These are phyloP conservation scores for Bilobella aurantiaca DNA, from an alignment of 1,140 invertebrate genomes.

Conservation along the genomic window DNA sequence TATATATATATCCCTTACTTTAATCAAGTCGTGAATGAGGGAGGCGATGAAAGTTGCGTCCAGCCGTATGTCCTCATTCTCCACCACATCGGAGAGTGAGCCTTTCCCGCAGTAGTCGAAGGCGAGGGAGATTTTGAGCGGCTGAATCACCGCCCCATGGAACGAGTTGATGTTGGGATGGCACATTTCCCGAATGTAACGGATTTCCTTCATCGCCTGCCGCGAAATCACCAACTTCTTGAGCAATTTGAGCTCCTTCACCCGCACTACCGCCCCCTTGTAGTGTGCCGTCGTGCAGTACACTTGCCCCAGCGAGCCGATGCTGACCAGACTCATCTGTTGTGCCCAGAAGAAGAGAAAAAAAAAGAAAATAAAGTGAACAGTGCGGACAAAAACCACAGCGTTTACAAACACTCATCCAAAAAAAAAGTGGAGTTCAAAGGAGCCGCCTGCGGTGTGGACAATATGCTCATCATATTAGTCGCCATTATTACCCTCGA, in stretches of 20 bases:
- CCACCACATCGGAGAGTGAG: constrained; percentile 90
- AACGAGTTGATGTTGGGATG: constrained; percentile 96
- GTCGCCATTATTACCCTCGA: constrained; percentile 19
- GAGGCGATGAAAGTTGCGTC: constrained; percentile 92
- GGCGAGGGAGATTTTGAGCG: constrained; percentile 70
- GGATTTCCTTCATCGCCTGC: constrained; percentile 95
- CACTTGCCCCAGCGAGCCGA: constrained; percentile 72
- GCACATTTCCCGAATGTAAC: constrained; percentile 71
- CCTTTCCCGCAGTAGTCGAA: constrained; percentile 95
- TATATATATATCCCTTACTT: too few relatives aligned
- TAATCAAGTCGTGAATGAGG: constrained; percentile 89
- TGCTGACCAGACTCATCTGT: constrained; percentile 65
- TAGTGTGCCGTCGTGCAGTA: constrained; percentile 80
- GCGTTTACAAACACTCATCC: background rate
- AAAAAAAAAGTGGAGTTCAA: too few relatives aligned
- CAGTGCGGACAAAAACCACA: too few relatives aligned
- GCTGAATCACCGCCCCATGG: constrained; percentile 85
- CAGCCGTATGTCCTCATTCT: constrained; percentile 93
- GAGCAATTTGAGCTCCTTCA: constrained; percentile 84
- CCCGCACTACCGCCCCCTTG: constrained; percentile 72
- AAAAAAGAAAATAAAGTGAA: too few relatives aligned
- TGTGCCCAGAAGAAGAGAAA: too few relatives aligned
- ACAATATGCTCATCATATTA: too few relatives aligned
- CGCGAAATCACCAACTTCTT: constrained; percentile 73
- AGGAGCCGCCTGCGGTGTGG: background rate